Conservation (phyloP, 2,113 vertebrate genomes). For the Entomyzon cyanotis region DNA sequence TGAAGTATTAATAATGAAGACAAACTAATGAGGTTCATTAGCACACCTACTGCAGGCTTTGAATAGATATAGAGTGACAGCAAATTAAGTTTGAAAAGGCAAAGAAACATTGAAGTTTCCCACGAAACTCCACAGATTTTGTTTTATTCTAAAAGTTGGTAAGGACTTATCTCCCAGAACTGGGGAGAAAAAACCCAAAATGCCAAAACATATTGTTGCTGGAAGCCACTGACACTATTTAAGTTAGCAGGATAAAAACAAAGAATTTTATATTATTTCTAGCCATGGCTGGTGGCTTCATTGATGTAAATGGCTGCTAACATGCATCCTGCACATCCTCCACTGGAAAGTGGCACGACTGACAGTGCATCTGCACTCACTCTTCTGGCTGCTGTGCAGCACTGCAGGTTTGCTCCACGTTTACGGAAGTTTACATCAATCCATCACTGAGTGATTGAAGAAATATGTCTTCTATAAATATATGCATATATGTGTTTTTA, state of each 20-base stretch:
- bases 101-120: not conserved
- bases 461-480: not conserved
- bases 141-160: not conserved
- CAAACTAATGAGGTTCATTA: not conserved
- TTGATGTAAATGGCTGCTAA: not conserved
- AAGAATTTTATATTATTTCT: not conserved
- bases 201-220: not conserved
- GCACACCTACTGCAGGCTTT: not conserved
- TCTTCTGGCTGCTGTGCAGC: not conserved
- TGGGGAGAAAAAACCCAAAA: not conserved
- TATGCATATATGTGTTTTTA: not conserved
- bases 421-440: not conserved
- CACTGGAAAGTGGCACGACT: rapidly evolving
- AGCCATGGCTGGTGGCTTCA: not conserved
- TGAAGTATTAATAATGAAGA: not conserved
- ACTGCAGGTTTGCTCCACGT: not conserved
- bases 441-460: not conserved
- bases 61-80: not conserved
- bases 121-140: not conserved
- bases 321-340: not conserved
- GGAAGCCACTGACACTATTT: not conserved
- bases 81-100: not conserved
- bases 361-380: not conserved
- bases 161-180: not conserved
- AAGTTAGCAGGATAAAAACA: not conserved